Evolutionary conservation across 92 coral and sea anemone species (phyloP).

Genomic region (Virgularia gustaviana): DNA sequence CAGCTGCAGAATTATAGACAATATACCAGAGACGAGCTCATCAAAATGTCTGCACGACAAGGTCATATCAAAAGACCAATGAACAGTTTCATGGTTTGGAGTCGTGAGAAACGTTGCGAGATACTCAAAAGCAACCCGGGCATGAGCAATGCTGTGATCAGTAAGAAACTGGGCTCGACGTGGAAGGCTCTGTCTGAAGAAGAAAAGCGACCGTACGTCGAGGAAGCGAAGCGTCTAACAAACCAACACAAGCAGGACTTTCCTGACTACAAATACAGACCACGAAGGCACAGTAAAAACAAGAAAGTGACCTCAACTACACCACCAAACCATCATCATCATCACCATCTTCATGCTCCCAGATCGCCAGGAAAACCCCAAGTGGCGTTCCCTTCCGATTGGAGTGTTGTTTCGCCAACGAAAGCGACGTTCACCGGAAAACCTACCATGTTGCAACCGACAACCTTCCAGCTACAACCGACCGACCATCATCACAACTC

Average conservation of each 20-base stretch:
- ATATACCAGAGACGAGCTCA: no score
- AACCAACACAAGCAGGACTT: constrained; percentile 60
- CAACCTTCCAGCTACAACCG: not conserved
- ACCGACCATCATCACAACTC: not conserved
- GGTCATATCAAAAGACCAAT: constrained; percentile 72
- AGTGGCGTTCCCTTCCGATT: constrained; percentile 9
- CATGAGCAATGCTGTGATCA: constrained; percentile 74
- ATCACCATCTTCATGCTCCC: not conserved
- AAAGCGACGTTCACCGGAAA: constrained; percentile 12
- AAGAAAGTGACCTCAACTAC: not conserved
- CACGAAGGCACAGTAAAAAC: constrained; percentile 44
- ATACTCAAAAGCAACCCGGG: constrained; percentile 75
- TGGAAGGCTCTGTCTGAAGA: constrained; percentile 67
- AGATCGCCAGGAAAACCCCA: constrained; percentile 21
- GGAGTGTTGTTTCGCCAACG: constrained; percentile 3
- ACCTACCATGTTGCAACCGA: constrained; percentile 2
- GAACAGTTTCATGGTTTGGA: constrained; percentile 94
- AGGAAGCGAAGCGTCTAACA: constrained; percentile 62
- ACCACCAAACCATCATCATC: not conserved
- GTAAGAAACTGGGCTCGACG: constrained; percentile 73
- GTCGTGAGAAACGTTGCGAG: constrained; percentile 76
- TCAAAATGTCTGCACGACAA: constrained; percentile 25
- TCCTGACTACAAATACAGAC: constrained; percentile 76
- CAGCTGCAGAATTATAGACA: not conserved
- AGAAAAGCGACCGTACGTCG: constrained; percentile 76